Base-by-base conservation (phyloP, 92 coral and sea anemone species). In the Phymanthus crucifer region DNA sequence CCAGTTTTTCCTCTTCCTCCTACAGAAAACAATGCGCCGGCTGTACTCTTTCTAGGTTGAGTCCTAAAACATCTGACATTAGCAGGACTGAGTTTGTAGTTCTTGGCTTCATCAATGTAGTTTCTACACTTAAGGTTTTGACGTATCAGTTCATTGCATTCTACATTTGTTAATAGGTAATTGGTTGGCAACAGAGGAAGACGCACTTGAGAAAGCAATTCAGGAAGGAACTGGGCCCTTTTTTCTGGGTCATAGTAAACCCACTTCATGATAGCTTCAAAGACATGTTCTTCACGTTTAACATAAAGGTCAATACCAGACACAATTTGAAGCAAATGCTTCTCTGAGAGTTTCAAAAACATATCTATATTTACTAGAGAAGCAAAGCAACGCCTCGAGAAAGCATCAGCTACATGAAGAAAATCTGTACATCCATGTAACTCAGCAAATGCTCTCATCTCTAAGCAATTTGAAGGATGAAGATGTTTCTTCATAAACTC, bases 1-100 rank as follows among this genome's bases (percentile, higher is more conserved):
- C 99, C 99, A n/a, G 98, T 89, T 65, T 95, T 93, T 0, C 99
- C 99, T 67, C 99, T 88, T 18, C 99, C 99, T 27, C 99, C 99
- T 64, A 95, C 84, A 61, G 99, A 93, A 80, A 95, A 95, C 50
- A 95, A 67, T n/a, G 85, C 80, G 24, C 97, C 97, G 3, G 94
- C 86, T 17, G 93, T 84, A 37, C 94, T 89, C 76, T 91, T 95
- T 26, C 99, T 91, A 0, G 99, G 99, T 14, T 93, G 97, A 46
- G 94, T 88, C 58, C 99, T 86, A 70, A 84, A 83, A 32, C 88
- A 85, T 31, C 40, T 73, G 18, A 87, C 77, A 29, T 86, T 91
- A 8, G 84, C 74, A 34, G 99, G 96, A 43, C 89, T 89, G 23
- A 93, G 94, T 67, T 91, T 94, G 40, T 81, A 90, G 74, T 95